A percentile compares a stretch with the other conserved stretches of the same genome.
Conservation (phyloP, 2,113 vertebrate species). For the Danio rerio region GRCz12tu NC_133182.1:34273501-34274000, state of each 20-base stretch:
- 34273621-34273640: constrained; percentile 40
- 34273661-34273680: constrained; percentile 42
- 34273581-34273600: constrained; percentile 29
- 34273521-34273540: constrained; percentile 70
- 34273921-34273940: constrained; percentile 59
- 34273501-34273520: constrained; percentile 62
- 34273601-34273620: constrained; percentile 41
- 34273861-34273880: constrained; percentile 48
- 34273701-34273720: constrained; percentile 19
- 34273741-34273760: background rate
- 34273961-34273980: constrained; percentile 62
- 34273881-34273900: constrained; percentile 55
- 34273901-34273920: constrained; percentile 54
- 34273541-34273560: constrained; percentile 62
- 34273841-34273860: constrained; percentile 50
- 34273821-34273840: constrained; percentile 32
- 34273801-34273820: constrained; percentile 25
- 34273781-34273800: background rate
- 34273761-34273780: constrained; percentile 1
- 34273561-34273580: constrained; percentile 57
- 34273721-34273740: constrained; percentile 1
- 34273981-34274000: constrained; percentile 39
- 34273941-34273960: constrained; percentile 57
- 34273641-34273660: constrained; percentile 44
- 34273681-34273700: constrained; percentile 27